Conservation (phyloP, 2,113 vertebrate species). For the Corydoras sp. region DNA sequence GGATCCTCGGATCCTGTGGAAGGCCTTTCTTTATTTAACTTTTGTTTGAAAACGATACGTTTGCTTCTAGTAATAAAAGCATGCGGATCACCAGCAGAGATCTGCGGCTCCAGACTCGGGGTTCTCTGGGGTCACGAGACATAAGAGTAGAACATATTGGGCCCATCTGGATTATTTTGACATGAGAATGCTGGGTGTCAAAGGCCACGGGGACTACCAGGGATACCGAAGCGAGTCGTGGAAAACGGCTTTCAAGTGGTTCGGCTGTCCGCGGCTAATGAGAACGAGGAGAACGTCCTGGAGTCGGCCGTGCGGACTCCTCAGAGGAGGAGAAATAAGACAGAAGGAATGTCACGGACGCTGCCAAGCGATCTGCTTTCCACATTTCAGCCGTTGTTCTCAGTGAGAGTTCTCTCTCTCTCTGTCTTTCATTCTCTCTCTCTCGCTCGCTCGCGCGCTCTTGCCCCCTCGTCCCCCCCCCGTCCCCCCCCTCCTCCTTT, state of each 20-base stretch:
- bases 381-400: slow-evolving; percentile 12
- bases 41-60: background rate
- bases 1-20: background rate
- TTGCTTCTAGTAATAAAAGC: background rate
- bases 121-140: background rate
- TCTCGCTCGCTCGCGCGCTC: no score
- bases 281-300: slow-evolving; percentile 1
- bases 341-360: slow-evolving; percentile 26
- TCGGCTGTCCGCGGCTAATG: background rate
- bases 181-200: background rate
- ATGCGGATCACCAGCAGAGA: no score
- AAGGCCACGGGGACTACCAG: slow-evolving; percentile 8
- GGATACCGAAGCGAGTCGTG: background rate
- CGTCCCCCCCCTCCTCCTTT: background rate
- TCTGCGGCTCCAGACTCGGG: background rate
- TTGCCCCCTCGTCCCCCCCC: no score
- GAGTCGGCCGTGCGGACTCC: background rate
- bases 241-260: slow-evolving; percentile 17
- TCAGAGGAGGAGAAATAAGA: slow-evolving; percentile 7
- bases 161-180: slow-evolving; percentile 6
- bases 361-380: slow-evolving; percentile 31
- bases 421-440: background rate
- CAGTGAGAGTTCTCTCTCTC: background rate
- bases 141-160: slow-evolving; percentile 9
- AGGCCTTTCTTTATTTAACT: background rate